Percentiles rank a stretch among this genome's conserved stretches.
Evolutionary conservation across 2,888 invertebrate species (phyloP).

Genomic region (Spilosoma lubricipeda): DNA sequence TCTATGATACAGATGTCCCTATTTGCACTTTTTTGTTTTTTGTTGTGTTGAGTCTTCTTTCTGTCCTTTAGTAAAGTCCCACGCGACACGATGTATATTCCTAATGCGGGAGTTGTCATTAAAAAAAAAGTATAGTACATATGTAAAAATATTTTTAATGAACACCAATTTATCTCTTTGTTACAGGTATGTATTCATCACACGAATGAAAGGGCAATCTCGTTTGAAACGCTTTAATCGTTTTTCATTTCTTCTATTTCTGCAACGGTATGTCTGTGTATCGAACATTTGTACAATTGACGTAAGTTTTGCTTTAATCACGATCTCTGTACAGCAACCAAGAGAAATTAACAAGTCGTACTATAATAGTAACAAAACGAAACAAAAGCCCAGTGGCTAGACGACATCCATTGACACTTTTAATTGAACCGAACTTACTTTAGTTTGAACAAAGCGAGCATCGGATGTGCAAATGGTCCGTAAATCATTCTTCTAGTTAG

Average conservation of each 20-base stretch:
- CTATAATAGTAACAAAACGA: constrained; percentile 40
- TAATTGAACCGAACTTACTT: constrained; percentile 61
- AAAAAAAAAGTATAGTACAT: no score
- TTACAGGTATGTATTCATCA: constrained; percentile 24
- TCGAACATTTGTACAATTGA: constrained; percentile 34
- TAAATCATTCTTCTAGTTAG: constrained; percentile 69
- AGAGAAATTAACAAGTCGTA: constrained; percentile 59
- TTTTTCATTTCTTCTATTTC: constrained; percentile 17
- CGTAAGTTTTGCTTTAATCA: constrained; percentile 35
- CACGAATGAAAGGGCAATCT: neutral
- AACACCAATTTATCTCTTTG: constrained; percentile 1
- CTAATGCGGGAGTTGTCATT: no score
- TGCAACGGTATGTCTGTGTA: constrained; percentile 17
- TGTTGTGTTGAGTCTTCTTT: no score
- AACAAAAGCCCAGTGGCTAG: constrained; percentile 59
- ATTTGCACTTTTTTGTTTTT: neutral
- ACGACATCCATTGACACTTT: constrained; percentile 65
- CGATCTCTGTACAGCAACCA: constrained; percentile 27
- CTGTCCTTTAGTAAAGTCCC: no score
- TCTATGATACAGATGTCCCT: constrained; percentile 8
- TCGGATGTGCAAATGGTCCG: constrained; percentile 65
- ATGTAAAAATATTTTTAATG: neutral
- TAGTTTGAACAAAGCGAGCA: constrained; percentile 59
- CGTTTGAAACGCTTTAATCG: neutral
- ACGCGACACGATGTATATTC: no score